Evolutionary conservation across 2,113 vertebrate genomes (phyloP), one percentile per base, ranked within the genome.

Genomic region (Erythrolamprus reginae): DNA sequence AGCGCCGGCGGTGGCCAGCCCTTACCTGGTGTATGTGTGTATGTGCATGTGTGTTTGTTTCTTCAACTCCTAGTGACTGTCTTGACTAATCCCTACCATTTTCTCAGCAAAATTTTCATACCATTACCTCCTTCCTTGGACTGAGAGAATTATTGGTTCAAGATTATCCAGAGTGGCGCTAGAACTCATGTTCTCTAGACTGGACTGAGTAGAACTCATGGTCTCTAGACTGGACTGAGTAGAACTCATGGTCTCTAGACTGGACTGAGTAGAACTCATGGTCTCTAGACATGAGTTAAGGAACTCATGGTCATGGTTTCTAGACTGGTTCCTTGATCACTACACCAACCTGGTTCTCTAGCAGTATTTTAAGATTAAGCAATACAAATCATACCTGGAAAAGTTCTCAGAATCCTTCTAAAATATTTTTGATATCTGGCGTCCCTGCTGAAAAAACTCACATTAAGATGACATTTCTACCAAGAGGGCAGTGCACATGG

Each of bases 401-500:
- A 55, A 42, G 9, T 7, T 15, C 28, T 3, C 33, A 55, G 2
- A 24, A 6, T 23, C 24, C 19, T 48, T 45, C 15, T 3, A 48
- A 9, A 55, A 19, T 21, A 48, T 15, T 55, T 21, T 82, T 19
- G 23, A 88, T 51, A 15, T 56, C 77, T 47, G 51, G 12, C 84
- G 3, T 42, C n/a, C 26, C 89, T 55, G 88, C n/a, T 15, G 1
- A 45, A 15, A 4, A 93, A 84, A 53, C 88, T 82, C 87, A 86
- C 1, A 12, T 50, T 88, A 88, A 89, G 61, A 89, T 90, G 55
- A 28, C 91, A 91, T 93, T n/a, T 51, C 55, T 82, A 58, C 52
- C 91, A 94, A 92, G 91, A 95, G 65, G 84, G 92, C 88, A 93
- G 88, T 56, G 23, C 85, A 70, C 90, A 89, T 77, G 7, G n/a